Evolutionary conservation across 1,140 invertebrate species (phyloP).

Genomic region (Grapholita molesta): DNA sequence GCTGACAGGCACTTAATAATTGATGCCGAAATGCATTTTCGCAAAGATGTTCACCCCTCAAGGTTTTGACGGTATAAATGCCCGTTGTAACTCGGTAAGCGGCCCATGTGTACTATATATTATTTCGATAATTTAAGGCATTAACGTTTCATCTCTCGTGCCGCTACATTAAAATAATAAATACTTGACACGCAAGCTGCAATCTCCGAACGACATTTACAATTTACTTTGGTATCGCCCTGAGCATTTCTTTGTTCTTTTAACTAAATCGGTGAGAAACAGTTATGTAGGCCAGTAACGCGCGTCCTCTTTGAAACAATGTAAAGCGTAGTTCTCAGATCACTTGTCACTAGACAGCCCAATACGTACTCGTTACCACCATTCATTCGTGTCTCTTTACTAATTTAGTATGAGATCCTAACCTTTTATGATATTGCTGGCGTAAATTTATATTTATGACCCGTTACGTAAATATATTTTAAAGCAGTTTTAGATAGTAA

Average conservation of each 20-base stretch:
- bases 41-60: slow-evolving; percentile 24
- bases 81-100: slow-evolving; percentile 28
- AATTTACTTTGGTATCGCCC: slow-evolving; percentile 5
- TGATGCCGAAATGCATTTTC: slow-evolving; percentile 23
- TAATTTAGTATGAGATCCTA: no score
- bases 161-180: slow-evolving; percentile 24
- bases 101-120: slow-evolving; percentile 36
- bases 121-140: slow-evolving; percentile 35
- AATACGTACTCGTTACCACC: no score
- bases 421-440: no score
- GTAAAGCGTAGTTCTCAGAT: neutral
- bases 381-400: no score
- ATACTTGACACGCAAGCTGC: slow-evolving; percentile 27
- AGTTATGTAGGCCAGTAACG: neutral
- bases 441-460: no score
- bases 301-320: neutral
- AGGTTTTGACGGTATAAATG: slow-evolving; percentile 36
- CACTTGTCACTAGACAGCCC: neutral
- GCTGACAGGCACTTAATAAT: slow-evolving; percentile 2
- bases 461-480: no score
- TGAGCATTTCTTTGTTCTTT: slow-evolving; percentile 9
- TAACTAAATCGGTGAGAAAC: slow-evolving; percentile 5
- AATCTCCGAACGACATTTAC: slow-evolving; percentile 15
- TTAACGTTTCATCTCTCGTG: slow-evolving; percentile 35
- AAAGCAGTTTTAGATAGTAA: no score